A percentile compares a stretch with the other conserved stretches of the same genome.
Conservation (phyloP, 2,113 vertebrate genomes). For the Pica pica region DNA sequence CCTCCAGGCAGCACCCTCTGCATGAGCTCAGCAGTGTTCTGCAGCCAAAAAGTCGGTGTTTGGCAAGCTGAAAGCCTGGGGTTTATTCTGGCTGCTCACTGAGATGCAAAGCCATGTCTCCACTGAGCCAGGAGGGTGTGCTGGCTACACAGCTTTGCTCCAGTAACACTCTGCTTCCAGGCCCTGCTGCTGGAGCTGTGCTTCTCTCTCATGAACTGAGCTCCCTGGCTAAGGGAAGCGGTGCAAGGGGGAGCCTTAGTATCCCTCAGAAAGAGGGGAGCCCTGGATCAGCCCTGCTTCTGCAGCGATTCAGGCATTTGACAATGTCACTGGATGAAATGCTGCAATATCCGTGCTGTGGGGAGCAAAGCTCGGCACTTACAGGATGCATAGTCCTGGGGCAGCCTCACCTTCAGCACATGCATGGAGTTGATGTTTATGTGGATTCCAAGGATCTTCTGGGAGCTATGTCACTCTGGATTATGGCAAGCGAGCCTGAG, state of each 20-base stretch:
- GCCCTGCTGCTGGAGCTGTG: background rate
- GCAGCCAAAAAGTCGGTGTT: background rate
- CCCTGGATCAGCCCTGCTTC: background rate
- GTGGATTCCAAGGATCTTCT: background rate
- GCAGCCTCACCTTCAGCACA: background rate
- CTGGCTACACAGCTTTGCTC: constrained; percentile 20
- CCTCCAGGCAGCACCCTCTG: background rate
- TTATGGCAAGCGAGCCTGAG: background rate
- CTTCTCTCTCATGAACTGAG: background rate
- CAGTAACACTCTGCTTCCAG: background rate
- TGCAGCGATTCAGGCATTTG: background rate
- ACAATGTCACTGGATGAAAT: background rate
- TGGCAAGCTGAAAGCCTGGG: background rate
- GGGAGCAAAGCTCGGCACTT: background rate
- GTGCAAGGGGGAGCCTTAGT: background rate
- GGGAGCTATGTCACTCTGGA: background rate
- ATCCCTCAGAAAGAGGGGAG: background rate
- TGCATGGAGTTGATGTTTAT: background rate
- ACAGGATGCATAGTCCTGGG: background rate
- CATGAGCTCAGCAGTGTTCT: background rate
- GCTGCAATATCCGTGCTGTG: background rate
- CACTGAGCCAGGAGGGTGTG: constrained; percentile 40
- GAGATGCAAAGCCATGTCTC: background rate
- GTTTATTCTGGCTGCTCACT: background rate
- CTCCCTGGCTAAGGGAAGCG: background rate